phyloP scores from a whole-genome alignment of 2,797 vertebrate genomes.

The Sebastes vulpes region DNA sequence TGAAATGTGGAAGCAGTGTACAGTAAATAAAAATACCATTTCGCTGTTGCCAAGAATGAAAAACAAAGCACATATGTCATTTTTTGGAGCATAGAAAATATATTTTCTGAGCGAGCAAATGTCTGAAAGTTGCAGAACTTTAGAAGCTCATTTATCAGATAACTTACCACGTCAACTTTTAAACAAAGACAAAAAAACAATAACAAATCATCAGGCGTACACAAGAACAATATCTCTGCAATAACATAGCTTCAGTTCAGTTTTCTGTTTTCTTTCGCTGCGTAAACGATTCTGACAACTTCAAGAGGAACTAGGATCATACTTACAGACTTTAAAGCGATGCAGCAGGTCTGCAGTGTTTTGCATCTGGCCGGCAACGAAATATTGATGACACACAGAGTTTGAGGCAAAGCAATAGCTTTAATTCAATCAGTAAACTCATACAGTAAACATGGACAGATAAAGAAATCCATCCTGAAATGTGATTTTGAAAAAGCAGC shows the following conservation, averaged over 20 bases:
- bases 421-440: slow-evolving; percentile 55
- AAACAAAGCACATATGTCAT: background rate
- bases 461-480: slow-evolving; percentile 57
- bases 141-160: slow-evolving; percentile 9
- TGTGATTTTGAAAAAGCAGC: slow-evolving; percentile 36
- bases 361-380: slow-evolving; percentile 47
- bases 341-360: slow-evolving; percentile 51
- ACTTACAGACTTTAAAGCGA: slow-evolving; percentile 27
- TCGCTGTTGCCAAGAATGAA: background rate
- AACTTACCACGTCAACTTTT: slow-evolving; percentile 1
- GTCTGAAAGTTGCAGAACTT: slow-evolving; percentile 14
- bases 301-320: background rate
- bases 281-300: slow-evolving; percentile 37
- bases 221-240: background rate
- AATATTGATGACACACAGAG: slow-evolving; percentile 68
- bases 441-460: slow-evolving; percentile 61
- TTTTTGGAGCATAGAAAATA: background rate
- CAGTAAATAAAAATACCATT: slow-evolving; percentile 1
- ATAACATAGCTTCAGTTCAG: background rate
- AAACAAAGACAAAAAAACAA: slow-evolving; percentile 18
- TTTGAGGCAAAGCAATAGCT: slow-evolving; percentile 62
- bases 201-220: background rate
- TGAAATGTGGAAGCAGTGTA: slow-evolving; percentile 44
- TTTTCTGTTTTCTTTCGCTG: background rate
- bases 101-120: background rate